Evolutionary conservation across 2,797 vertebrate species (phyloP).

Genomic region (Pogoniulus pusillus): DNA sequence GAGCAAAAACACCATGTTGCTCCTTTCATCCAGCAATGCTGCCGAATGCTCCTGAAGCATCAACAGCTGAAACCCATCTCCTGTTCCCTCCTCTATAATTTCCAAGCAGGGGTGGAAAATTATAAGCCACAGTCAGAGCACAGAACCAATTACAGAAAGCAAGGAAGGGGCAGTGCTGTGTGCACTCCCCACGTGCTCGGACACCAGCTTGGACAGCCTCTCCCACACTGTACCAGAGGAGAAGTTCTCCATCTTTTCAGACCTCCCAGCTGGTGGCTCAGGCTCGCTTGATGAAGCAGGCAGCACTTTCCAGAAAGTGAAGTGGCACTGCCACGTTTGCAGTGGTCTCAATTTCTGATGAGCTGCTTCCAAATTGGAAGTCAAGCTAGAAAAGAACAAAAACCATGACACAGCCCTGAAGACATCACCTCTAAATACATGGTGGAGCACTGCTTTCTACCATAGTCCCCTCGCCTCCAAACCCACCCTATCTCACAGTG

Average conservation of each 20-base stretch:
- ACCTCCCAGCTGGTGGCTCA: background rate
- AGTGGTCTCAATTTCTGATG: background rate
- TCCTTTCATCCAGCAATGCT: background rate
- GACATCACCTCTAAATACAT: background rate
- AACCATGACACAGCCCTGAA: background rate
- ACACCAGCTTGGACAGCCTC: background rate
- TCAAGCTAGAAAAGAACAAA: background rate
- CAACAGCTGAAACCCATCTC: constrained; percentile 41
- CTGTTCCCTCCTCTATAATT: constrained; percentile 39
- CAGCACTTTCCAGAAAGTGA: background rate
- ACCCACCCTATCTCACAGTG: background rate
- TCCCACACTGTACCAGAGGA: background rate
- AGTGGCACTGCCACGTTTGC: background rate
- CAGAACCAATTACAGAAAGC: background rate
- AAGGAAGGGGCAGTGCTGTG: rapidly evolving
- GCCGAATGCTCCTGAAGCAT: background rate
- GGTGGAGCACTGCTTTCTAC: background rate
- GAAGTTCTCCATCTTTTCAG: background rate
- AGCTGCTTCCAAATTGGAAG: background rate
- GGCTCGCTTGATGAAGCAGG: background rate
- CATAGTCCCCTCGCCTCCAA: background rate
- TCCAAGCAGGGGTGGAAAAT: constrained; percentile 32
- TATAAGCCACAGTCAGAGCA: background rate
- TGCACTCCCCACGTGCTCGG: rapidly evolving
- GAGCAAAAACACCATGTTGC: background rate